These are phyloP conservation scores for Solea senegalensis DNA, from an alignment of 2,113 vertebrate species.

Conservation along the genomic window DNA sequence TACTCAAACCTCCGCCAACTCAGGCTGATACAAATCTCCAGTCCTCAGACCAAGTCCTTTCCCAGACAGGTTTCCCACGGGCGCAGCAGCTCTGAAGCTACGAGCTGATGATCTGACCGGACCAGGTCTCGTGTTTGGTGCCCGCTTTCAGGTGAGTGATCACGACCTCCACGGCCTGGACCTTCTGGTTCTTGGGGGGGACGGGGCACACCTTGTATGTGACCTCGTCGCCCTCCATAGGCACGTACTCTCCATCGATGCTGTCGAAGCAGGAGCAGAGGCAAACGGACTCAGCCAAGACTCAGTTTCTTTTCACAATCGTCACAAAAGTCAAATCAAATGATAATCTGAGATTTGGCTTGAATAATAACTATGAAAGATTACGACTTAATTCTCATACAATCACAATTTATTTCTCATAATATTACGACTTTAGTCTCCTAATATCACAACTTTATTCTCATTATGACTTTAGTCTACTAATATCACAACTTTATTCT, in stretches of 20 bases:
- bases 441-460: too few relatives aligned
- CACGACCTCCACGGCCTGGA: constrained; percentile 96
- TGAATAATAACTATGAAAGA: too few relatives aligned
- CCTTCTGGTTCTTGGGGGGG: constrained; percentile 98
- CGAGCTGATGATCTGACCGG: constrained; percentile 94
- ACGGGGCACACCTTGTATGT: constrained; percentile 97
- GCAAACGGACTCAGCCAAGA: background rate
- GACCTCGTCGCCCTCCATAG: constrained; percentile 95
- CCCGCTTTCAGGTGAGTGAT: constrained; percentile 95
- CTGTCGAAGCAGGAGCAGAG: constrained; percentile 70
- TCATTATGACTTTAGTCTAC: too few relatives aligned
- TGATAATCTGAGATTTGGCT: too few relatives aligned
- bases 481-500: too few relatives aligned
- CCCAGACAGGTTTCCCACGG: background rate
- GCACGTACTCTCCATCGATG: constrained; percentile 98
- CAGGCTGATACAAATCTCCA: background rate
- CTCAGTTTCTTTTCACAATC: background rate
- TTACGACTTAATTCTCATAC: too few relatives aligned
- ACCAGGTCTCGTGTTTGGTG: constrained; percentile 98
- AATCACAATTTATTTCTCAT: too few relatives aligned
- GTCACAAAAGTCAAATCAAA: too few relatives aligned
- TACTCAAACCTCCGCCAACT: background rate
- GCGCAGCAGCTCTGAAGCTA: constrained; percentile 67
- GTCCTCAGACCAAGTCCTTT: background rate
- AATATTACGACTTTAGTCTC: too few relatives aligned